A percentile compares a stretch with the other conserved stretches of the same genome.
Conservation (phyloP, 92 coral and sea anemone species). For the Heliopora coerulea region DNA sequence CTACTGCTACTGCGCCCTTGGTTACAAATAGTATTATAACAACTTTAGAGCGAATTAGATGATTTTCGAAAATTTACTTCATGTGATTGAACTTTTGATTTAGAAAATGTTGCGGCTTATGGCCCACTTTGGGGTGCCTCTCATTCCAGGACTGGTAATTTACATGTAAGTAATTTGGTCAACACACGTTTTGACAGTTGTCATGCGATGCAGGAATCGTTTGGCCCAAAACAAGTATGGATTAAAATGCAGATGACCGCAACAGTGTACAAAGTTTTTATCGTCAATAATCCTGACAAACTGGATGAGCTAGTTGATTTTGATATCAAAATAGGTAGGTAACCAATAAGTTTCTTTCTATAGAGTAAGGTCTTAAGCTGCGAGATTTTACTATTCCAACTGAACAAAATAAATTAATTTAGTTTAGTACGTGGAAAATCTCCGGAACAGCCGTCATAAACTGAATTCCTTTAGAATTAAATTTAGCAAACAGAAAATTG, state of each 20-base stretch:
- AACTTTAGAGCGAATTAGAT: too few relatives aligned
- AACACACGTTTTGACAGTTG: neutral
- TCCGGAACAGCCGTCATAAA: too few relatives aligned
- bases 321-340: neutral
- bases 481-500: too few relatives aligned
- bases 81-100: too few relatives aligned
- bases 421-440: too few relatives aligned
- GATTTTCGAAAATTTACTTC: too few relatives aligned
- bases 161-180: neutral
- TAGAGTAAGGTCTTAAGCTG: too few relatives aligned
- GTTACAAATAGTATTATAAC: too few relatives aligned
- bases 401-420: too few relatives aligned
- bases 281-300: neutral
- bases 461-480: too few relatives aligned
- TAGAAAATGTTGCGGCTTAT: neutral
- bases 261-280: neutral
- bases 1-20: too few relatives aligned
- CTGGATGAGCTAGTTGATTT: conserved; percentile 2
- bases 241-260: neutral
- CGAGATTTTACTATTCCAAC: too few relatives aligned
- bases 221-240: neutral
- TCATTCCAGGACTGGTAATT: neutral
- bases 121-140: neutral
- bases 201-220: neutral
- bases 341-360: neutral